Evolutionary conservation across 2,888 invertebrate genomes (phyloP), one percentile per base, ranked within the genome.

Genomic region (Eristalinus aeneus): DNA sequence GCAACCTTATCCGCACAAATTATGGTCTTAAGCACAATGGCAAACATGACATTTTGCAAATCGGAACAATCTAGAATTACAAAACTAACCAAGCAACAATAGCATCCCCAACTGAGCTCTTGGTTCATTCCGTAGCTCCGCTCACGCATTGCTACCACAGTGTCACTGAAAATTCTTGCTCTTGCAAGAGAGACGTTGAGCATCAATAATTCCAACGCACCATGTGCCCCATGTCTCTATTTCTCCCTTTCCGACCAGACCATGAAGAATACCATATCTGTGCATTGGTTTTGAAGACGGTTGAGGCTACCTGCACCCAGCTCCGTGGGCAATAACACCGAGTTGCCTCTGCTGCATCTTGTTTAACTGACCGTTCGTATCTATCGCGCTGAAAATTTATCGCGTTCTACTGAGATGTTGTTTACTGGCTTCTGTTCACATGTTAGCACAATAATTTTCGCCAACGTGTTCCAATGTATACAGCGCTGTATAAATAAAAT

Each of bases 371-470:
- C 46, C 31, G 32, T 23, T 12, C 61, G 61, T 75, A 75, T 80
- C 75, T 80, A 75, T 80, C 68, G 83, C 73, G 63, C 32, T 53
- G 58, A 64, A 58, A 85, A 82, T 78, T 81, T 86, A 82, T 82
- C 86, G 82, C 73, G 77, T 78, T 82, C 77, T 54, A 22, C 69
- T 60, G 74, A 39, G 73, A 75, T 78, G 82, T 87, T 82, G 83
- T 87, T 87, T 83, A 83, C 78, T 83, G 87, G 78, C 87, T 87
- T 78, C 87, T 87, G 87, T 87, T 87, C 68, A 83, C 87, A 83
- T 87, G 87, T 87, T 87, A 79, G 87, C 87, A 83, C 87, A 87
- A 87, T 83, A 87, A 87, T 87, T 87, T 87, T 87, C 82, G 74
- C 82, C 82, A 78, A 78, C 86, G 74, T 86, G 86, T 86, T 82